Percentiles rank a stretch among this genome's conserved stretches.
Conservation (phyloP, 2,113 vertebrate species). For the Cranoglanis bouderius region DNA sequence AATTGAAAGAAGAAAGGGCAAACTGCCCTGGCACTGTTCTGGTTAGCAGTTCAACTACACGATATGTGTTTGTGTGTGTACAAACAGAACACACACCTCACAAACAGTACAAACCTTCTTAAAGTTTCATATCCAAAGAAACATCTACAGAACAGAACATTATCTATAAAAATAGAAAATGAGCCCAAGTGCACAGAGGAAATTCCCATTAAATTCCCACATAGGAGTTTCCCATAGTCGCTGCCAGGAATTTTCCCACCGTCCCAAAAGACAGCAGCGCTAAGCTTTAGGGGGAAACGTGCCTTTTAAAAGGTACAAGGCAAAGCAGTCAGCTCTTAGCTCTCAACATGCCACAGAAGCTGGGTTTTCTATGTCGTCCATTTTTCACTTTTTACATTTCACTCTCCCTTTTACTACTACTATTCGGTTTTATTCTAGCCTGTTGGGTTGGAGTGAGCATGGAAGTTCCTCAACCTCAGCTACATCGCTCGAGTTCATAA, state of each 20-base stretch:
- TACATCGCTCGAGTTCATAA: not conserved
- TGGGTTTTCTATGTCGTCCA: too few relatives aligned
- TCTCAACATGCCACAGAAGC: not conserved
- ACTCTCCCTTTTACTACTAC: too few relatives aligned
- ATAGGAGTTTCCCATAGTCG: not conserved
- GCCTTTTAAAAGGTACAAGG: not conserved
- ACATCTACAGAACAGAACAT: not conserved
- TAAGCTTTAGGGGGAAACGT: not conserved
- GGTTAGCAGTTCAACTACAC: not conserved
- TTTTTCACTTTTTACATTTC: not conserved
- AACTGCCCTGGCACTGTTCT: not conserved
- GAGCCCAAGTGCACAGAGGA: not conserved
- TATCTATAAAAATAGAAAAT: not conserved
- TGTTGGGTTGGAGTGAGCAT: not conserved
- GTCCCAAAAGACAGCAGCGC: not conserved
- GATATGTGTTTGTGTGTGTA: not conserved
- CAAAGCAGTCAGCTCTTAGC: not conserved
- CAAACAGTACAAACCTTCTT: not conserved
- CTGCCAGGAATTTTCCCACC: conserved; percentile 32
- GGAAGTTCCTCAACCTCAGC: not conserved
- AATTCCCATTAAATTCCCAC: conserved; percentile 14
- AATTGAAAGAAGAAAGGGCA: conserved; percentile 12
- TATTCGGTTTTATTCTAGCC: not conserved
- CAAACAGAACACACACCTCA: not conserved
- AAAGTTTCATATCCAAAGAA: not conserved